phyloP scores from a whole-genome alignment of 2,113 vertebrate species.

The Andinoacara biseriatus region DNA sequence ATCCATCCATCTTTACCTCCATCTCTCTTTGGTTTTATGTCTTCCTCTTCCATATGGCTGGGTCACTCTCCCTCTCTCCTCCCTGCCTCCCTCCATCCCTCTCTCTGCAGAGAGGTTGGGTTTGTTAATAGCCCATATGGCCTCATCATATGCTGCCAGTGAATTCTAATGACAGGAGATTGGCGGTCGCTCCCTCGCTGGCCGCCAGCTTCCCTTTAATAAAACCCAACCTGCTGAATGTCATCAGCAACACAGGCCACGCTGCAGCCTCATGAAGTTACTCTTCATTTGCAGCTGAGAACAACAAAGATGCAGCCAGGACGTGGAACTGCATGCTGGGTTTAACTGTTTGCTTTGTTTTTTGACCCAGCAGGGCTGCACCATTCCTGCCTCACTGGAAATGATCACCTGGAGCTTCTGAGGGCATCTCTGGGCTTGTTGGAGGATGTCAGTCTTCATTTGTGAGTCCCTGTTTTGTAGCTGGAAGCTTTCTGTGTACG shows the following conservation, averaged over 20 bases:
- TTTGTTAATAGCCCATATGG: constrained; percentile 65
- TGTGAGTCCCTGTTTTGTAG: not conserved
- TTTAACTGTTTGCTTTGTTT: not conserved
- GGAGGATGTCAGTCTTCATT: not conserved
- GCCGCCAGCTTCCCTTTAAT: constrained; percentile 31
- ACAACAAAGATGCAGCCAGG: not conserved
- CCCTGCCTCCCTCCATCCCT: not conserved
- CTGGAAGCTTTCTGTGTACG: not conserved
- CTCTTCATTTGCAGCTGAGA: not conserved
- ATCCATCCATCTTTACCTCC: not conserved
- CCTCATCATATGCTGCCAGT: constrained; percentile 63
- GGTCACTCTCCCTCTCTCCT: constrained; percentile 8
- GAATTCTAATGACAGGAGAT: constrained; percentile 61
- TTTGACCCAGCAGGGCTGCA: not conserved
- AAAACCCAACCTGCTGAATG: constrained; percentile 18
- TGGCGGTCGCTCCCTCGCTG: constrained; percentile 15
- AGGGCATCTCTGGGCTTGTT: fast-evolving
- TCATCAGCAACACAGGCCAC: not conserved
- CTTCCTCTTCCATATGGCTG: constrained; percentile 46
- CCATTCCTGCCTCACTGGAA: not conserved
- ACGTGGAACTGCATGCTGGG: not conserved
- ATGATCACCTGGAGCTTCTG: not conserved
- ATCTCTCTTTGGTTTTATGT: not conserved
- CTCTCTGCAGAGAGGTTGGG: constrained; percentile 42
- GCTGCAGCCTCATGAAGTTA: not conserved